These are phyloP conservation scores for Poeciliopsis paucimaculata DNA, from an alignment of 2,797 vertebrate species.

Conservation along the genomic window DNA sequence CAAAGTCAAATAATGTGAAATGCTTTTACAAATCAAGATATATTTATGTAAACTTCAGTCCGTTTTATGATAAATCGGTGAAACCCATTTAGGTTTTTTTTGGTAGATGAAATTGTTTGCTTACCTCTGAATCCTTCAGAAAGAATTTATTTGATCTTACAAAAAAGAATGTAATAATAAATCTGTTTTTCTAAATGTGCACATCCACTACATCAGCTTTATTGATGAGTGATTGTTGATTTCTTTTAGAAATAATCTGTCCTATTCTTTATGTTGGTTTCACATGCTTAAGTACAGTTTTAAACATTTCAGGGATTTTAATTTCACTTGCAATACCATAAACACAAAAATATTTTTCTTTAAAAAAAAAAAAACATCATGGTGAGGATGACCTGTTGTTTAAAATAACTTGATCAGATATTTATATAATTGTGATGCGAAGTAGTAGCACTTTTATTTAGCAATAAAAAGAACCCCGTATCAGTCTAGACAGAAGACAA, in stretches of 20 bases:
- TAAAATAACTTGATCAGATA: neutral
- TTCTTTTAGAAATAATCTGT: neutral
- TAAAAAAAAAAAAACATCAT: neutral
- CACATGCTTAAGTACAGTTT: neutral
- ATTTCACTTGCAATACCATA: neutral
- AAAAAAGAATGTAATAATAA: neutral
- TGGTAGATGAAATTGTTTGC: neutral
- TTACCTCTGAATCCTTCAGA: neutral
- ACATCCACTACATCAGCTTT: neutral
- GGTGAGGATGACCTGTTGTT: neutral
- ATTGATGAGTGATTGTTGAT: neutral
- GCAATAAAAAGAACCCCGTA: neutral
- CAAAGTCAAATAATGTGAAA: neutral
- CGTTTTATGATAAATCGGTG: neutral
- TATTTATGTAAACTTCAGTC: neutral
- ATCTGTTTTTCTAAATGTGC: neutral
- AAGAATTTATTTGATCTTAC: neutral
- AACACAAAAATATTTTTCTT: too few relatives aligned
- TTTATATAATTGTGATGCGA: neutral
- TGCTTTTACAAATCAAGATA: neutral
- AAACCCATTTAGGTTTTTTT: neutral
- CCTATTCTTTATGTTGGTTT: neutral
- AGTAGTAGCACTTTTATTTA: neutral
- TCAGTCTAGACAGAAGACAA: neutral
- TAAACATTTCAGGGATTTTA: neutral